Evolutionary conservation across 2,113 vertebrate species (phyloP), one percentile per base, ranked within the genome.

Genomic region (Anoplopoma fimbria): DNA sequence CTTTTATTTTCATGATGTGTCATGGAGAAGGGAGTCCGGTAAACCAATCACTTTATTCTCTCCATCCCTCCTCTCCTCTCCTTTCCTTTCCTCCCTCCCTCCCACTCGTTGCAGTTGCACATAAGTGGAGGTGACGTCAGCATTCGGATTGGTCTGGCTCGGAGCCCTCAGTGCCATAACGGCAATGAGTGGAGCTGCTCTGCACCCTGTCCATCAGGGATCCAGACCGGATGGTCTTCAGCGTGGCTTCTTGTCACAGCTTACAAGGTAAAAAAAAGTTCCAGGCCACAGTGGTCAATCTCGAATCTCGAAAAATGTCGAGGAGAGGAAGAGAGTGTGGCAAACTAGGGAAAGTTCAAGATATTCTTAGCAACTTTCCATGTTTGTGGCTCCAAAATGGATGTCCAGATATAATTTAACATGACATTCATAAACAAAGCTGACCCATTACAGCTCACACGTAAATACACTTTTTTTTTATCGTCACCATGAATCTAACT

Each of bases 1-100:
- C 91, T 94, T 95, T 92, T 94, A 94, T 95, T 94, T 95, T 95
- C 91, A 90, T 92, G 93, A 94, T 94, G 95, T 94, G 94, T 95
- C 94, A 95, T 89, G 79, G 90, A 92, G 82, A 89, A 89, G 80
- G 85, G 86, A 82, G 93, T n/a, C 89, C 92, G 89, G 93, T 92
- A 93, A 94, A 95, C 93, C 94, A 94, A 94, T 95, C 93, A 93
- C 94, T 91, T 93, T 92, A 93, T 77, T 81, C 87, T 63, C 86
- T 51, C 87, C 55, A 58, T 25, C 75, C 25, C 1, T 60, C 69
- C 33, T 70, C 73, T 17, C 62, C 55, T 55, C 53, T 53, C 68
- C 38, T 62, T 23, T 7, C 19, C 49, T 9, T 2, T 25, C 31
- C 33, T 27, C 49, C 67, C 83, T 84, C 67, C 83, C 84, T 82